phyloP scores from a whole-genome alignment of 92 coral and sea anemone genomes.

The Palythoa grandis region DNA sequence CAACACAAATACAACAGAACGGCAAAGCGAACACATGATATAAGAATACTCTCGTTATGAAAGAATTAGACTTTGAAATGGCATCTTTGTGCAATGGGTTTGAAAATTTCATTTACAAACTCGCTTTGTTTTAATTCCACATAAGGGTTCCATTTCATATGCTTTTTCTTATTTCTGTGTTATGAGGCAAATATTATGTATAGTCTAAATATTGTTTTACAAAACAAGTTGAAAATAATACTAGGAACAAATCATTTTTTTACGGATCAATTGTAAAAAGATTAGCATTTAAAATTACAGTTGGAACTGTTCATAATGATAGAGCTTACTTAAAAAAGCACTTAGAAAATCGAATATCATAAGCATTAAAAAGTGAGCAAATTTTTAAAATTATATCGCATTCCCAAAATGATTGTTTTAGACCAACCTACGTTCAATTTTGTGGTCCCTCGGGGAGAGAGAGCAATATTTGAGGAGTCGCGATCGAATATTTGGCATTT shows the following conservation, averaged over 20 bases:
- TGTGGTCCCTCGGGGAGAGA: no score
- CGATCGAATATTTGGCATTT: no score
- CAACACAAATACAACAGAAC: neutral
- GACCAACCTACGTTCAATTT: no score
- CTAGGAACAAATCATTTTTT: neutral
- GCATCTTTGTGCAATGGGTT: constrained; percentile 10
- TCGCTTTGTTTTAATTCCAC: constrained; percentile 15
- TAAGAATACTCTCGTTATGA: neutral
- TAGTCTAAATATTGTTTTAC: neutral
- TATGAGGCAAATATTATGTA: neutral
- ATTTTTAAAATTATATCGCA: no score
- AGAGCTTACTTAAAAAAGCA: no score
- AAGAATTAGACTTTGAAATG: constrained; percentile 10
- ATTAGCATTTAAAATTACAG: no score
- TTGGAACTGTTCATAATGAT: neutral
- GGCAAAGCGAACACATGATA: neutral
- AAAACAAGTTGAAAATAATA: constrained; percentile 16
- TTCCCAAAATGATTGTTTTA: no score
- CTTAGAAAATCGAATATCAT: no score
- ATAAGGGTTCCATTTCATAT: neutral
- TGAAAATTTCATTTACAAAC: constrained; percentile 4
- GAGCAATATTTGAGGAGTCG: no score
- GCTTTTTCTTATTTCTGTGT: neutral
- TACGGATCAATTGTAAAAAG: neutral
- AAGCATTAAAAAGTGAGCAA: no score